Percentiles rank a stretch among this genome's conserved stretches.
Conservation (phyloP, 2,888 invertebrate genomes). For the Halictus ligatus region DNA sequence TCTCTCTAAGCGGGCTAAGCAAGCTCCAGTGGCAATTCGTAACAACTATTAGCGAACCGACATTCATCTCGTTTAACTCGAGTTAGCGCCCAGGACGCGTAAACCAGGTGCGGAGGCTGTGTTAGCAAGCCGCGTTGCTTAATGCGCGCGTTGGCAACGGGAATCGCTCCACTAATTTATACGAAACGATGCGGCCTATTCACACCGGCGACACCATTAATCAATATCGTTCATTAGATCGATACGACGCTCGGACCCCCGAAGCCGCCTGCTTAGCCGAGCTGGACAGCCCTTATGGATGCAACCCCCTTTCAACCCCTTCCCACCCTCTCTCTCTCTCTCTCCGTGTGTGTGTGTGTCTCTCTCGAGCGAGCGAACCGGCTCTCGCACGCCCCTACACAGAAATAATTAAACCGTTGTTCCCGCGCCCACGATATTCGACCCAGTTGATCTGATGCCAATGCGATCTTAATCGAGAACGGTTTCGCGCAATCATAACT, state of each 20-base stretch:
- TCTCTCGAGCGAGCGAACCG: not conserved
- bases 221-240: slow-evolving; percentile 69
- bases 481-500: slow-evolving; percentile 7
- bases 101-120: slow-evolving; percentile 68
- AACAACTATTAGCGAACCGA: slow-evolving; percentile 81
- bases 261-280: slow-evolving; percentile 30
- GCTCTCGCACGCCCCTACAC: slow-evolving; percentile 3
- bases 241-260: slow-evolving; percentile 35
- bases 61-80: slow-evolving; percentile 81
- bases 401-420: slow-evolving; percentile 53
- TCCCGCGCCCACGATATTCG: slow-evolving; percentile 29
- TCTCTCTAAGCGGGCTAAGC: slow-evolving; percentile 65
- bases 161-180: slow-evolving; percentile 73
- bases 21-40: slow-evolving; percentile 75
- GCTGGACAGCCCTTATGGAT: slow-evolving; percentile 27
- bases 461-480: slow-evolving; percentile 1
- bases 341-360: too few relatives aligned
- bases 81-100: slow-evolving; percentile 74
- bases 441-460: slow-evolving; percentile 8
- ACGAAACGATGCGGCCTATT: slow-evolving; percentile 64
- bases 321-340: not conserved
- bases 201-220: slow-evolving; percentile 59
- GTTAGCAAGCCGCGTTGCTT: slow-evolving; percentile 69
- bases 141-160: slow-evolving; percentile 64
- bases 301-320: not conserved